phyloP scores from a whole-genome alignment of 2,113 vertebrate genomes.

The Emydura subglobosa region DNA sequence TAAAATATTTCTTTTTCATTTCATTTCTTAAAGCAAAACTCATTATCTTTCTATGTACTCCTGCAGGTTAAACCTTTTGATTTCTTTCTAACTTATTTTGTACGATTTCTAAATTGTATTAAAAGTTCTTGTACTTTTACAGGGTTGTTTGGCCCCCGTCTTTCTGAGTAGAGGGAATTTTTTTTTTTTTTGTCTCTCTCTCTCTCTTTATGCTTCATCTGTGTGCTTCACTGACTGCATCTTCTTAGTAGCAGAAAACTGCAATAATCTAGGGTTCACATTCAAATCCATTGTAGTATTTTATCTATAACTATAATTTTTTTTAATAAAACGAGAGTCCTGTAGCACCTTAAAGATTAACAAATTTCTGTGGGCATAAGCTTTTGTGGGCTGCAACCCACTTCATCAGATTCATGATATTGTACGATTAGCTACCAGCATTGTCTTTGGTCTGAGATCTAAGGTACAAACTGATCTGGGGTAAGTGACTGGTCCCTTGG shows the following conservation, averaged over 20 bases:
- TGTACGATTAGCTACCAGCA: not conserved
- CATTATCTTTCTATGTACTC: constrained; percentile 75
- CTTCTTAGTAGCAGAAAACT: not conserved
- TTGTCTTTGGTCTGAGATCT: not conserved
- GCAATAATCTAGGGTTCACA: not conserved
- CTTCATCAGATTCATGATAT: too few species aligned
- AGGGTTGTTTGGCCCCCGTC: constrained; percentile 53
- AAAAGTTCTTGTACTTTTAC: constrained; percentile 62
- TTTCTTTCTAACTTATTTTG: constrained; percentile 74
- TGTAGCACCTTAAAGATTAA: too few species aligned
- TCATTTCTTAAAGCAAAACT: constrained; percentile 67
- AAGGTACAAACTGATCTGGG: not conserved
- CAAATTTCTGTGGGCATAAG: too few species aligned
- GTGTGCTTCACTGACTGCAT: not conserved
- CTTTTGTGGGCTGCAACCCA: too few species aligned
- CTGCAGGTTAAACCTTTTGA: constrained; percentile 72
- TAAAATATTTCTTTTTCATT: constrained; percentile 59
- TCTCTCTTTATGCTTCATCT: not conserved
- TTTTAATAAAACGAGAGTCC: not conserved
- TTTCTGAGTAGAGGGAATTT: constrained; percentile 37
- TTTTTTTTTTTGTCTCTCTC: constrained; percentile 21
- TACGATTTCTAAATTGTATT: constrained; percentile 73
- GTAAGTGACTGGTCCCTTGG: not conserved
- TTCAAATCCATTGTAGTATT: constrained; percentile 40
- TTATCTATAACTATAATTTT: not conserved